Percentiles rank a stretch among this genome's conserved stretches.
phyloP scores from a whole-genome alignment of 64 coral and sea anemone species.

The Trachythela sp. region DNA sequence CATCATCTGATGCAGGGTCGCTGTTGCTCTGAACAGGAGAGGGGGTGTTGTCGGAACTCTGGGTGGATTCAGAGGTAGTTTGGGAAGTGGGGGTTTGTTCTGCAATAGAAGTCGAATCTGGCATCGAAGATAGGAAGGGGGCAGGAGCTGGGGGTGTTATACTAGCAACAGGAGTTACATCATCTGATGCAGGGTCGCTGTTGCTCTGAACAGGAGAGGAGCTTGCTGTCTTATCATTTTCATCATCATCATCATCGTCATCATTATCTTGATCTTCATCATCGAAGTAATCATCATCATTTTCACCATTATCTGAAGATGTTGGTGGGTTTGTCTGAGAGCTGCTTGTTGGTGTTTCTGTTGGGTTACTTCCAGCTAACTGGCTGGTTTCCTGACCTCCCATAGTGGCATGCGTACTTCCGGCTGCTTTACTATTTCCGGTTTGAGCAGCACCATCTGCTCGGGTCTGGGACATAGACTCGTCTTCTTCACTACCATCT shows the following conservation, averaged over 20 bases:
- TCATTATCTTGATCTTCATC: background rate
- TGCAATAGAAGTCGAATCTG: too few species aligned
- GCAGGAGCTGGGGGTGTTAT: background rate
- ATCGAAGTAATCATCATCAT: background rate
- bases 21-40: background rate
- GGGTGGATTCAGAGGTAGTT: background rate
- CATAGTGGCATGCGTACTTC: background rate
- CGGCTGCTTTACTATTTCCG: background rate
- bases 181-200: background rate
- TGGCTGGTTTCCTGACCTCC: background rate
- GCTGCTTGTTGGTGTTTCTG: background rate
- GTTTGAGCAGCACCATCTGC: background rate
- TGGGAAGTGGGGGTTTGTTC: background rate
- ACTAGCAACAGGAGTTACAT: background rate
- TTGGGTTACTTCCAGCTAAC: background rate
- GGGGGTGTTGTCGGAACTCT: background rate
- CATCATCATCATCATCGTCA: background rate
- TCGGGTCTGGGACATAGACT: background rate
- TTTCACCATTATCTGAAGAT: background rate
- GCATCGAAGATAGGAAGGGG: background rate
- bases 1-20: background rate
- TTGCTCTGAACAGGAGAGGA: background rate
- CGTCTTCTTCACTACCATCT: background rate
- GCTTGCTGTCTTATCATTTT: background rate
- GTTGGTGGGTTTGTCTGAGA: background rate